Evolutionary conservation across 2,113 vertebrate species (phyloP), one percentile per base, ranked within the genome.

Genomic region (Nerophis ophidion): DNA sequence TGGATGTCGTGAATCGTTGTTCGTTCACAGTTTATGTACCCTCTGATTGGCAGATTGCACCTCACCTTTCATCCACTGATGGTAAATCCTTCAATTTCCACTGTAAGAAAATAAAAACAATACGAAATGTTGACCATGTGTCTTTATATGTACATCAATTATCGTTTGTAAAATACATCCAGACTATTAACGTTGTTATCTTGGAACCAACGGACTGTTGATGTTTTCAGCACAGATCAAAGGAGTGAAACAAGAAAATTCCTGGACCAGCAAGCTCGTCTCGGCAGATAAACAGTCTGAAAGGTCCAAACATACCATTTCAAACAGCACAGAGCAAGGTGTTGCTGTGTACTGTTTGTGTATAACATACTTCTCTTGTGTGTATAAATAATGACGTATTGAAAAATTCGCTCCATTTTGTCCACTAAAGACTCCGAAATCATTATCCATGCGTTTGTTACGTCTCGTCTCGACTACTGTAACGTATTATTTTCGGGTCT

Each of bases 271-370:
- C 0, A 45, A 57, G 70, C 73, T 79, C 77, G 70, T 76, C 71
- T 61, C 57, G 40, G 34, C 68, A 63, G 65, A 76, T 50, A 61
- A 34, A 84, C 79, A 77, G 5, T 3, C 38, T 40, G 1, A 40
- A 9, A 9, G 8, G 13, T 19, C 13, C 12, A 48, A 48, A 40
- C 38, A 40, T 40, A 8, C 38, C 8, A 8, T 9, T 40, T 40
- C 38, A 76, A 77, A 71, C 68, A 81, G 77, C 81, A 78, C 77
- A 67, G 76, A 75, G 75, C 58, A 67, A 58, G 44, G 57, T 68
- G 74, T 68, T 71, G 66, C 72, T 72, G 61, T 63, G 65, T 74
- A 44, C 78, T 80, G 83, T 84, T 80, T 81, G 76, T 82, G 80
- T 77, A 82, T 64, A 51, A 17, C 36, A 5, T 53, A 17, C 63